Conservation (phyloP, 2,113 vertebrate genomes). For the Boleophthalmus pectinirostris region DNA sequence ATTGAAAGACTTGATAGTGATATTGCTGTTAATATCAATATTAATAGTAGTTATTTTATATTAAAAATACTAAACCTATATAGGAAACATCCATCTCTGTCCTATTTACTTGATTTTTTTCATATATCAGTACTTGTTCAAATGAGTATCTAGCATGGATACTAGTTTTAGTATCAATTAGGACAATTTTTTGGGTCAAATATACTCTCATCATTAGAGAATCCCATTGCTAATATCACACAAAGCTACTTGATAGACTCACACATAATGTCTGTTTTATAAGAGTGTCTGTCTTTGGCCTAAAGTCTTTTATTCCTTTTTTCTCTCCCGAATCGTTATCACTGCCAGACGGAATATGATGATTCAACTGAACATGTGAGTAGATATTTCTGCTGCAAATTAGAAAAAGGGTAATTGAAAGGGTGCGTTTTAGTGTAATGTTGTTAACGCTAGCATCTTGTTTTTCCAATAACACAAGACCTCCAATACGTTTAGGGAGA, state of each 20-base stretch:
- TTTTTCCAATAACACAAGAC: slow-evolving; percentile 2
- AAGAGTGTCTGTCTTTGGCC: slow-evolving; percentile 31
- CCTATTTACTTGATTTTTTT: too few species aligned
- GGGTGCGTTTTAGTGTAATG: slow-evolving; percentile 1
- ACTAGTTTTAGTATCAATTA: neutral
- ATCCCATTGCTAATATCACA: neutral
- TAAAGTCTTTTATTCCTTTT: slow-evolving; percentile 71
- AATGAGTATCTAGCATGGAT: neutral
- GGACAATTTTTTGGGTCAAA: too few species aligned
- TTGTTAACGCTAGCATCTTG: neutral
- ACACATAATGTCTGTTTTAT: slow-evolving; percentile 17
- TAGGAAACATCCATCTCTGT: too few species aligned
- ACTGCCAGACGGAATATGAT: slow-evolving; percentile 98
- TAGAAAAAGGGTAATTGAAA: slow-evolving; percentile 43
- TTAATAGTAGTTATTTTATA: too few species aligned
- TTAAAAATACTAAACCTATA: too few species aligned
- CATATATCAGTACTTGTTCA: too few species aligned
- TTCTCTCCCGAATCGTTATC: slow-evolving; percentile 73
- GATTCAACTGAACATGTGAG: slow-evolving; percentile 99
- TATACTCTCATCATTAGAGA: too few species aligned
- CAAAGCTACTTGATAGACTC: neutral
- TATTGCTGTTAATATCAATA: too few species aligned
- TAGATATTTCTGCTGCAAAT: slow-evolving; percentile 62
- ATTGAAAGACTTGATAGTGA: too few species aligned
- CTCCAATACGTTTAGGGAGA: slow-evolving; percentile 8